Conservation (phyloP, 2,797 vertebrate species). For the Somateria mollissima region DNA sequence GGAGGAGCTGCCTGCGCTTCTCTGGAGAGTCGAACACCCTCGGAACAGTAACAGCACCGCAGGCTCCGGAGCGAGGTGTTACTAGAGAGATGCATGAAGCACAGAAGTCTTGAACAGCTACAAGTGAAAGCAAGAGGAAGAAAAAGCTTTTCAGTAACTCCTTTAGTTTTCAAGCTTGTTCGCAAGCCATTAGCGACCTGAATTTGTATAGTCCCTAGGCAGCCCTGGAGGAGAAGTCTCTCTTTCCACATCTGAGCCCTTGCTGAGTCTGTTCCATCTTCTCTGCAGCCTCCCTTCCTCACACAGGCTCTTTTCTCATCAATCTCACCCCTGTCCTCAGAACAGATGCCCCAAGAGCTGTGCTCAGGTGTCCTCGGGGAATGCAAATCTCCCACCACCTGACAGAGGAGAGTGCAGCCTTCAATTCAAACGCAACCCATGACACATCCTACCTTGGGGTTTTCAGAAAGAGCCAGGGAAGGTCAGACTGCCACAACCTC, state of each 20-base stretch:
- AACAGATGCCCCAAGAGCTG: neutral
- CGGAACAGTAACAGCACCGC: neutral
- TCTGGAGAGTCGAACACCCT: accelerated
- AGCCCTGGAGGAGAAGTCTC: neutral
- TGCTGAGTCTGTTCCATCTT: neutral
- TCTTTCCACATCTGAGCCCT: neutral
- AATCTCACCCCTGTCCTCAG: too few species aligned
- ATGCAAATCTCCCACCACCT: neutral
- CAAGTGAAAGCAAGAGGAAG: neutral
- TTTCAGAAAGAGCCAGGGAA: neutral
- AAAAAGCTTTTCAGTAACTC: neutral
- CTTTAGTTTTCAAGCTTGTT: neutral
- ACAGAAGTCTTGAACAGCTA: neutral
- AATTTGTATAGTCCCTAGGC: neutral
- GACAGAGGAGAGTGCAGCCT: neutral
- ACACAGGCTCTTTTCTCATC: neutral
- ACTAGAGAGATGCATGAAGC: neutral
- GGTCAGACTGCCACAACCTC: neutral
- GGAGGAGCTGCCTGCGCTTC: neutral
- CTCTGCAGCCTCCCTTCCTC: neutral
- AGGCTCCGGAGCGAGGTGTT: neutral
- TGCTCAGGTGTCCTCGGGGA: neutral
- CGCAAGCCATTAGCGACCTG: neutral
- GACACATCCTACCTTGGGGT: neutral
- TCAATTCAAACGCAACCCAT: accelerated